Evolutionary conservation across 2,888 invertebrate genomes (phyloP).

Genomic region (Cheiracanthium punctorium): DNA sequence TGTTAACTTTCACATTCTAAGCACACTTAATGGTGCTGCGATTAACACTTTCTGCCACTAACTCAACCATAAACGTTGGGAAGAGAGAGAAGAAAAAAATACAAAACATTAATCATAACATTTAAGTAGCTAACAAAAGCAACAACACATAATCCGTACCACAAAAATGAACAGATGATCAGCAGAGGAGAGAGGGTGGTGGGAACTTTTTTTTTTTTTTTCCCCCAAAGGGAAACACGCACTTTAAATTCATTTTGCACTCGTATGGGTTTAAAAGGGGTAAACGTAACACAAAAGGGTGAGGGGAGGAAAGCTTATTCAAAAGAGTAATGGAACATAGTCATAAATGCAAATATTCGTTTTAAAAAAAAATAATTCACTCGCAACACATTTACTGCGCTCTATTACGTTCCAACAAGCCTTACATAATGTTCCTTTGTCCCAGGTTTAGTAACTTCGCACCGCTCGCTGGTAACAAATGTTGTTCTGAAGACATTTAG

Average conservation of each 20-base stretch:
- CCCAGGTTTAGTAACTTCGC: background rate
- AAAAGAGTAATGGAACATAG: background rate
- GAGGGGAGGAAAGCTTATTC: background rate
- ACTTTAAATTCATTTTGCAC: background rate
- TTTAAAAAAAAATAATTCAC: background rate
- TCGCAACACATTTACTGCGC: background rate
- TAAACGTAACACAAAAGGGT: background rate
- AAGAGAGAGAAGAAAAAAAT: too few species aligned
- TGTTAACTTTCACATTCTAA: too few species aligned
- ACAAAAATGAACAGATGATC: constrained; percentile 2
- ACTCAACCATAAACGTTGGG: too few species aligned
- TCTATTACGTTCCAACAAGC: background rate
- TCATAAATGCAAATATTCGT: background rate
- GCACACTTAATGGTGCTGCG: too few species aligned
- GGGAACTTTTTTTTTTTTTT: background rate
- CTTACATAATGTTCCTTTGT: background rate
- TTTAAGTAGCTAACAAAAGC: too few species aligned
- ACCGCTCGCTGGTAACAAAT: too few species aligned
- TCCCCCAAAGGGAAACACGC: background rate
- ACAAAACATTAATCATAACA: too few species aligned
- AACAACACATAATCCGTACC: background rate
- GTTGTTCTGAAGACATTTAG: too few species aligned
- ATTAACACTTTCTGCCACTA: too few species aligned
- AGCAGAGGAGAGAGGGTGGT: background rate
- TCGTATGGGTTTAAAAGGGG: background rate